Evolutionary conservation across 2,797 vertebrate genomes (phyloP), one percentile per base, ranked within the genome.

Genomic region (Poeciliopsis gracilis): DNA sequence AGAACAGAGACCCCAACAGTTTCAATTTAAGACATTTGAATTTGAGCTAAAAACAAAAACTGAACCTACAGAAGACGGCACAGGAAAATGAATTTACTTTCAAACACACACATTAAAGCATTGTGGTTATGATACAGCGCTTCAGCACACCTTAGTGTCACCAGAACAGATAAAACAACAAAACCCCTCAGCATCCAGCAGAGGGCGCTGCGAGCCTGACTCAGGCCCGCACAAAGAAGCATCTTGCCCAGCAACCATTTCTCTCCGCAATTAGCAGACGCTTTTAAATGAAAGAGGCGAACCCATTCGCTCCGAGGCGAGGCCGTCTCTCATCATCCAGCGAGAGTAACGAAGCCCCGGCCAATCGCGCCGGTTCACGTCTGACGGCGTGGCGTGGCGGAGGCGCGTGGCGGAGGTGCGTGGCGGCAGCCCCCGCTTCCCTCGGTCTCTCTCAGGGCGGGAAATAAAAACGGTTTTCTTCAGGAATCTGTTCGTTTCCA

Each of bases 231-330:
- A n/a, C 30, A 75, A 6, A 46, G 73, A 63, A 38, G 30, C 85
- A 55, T 89, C 89, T 88, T 92, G 92, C 92, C 92, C 88, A 86
- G 90, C 90, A 92, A 94, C 92, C 36, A 82, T 73, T 81, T 78
- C 71, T 78, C 71, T 83, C 78, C 84, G 89, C 81, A 80, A 25
- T 88, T 72, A 87, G 81, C 76, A 69, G 45, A 83, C 79, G 82
- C 89, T 80, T 77, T 73, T 85, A 59, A 80, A 81, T 82, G 66
- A 88, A 76, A 83, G 63, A 47, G 81, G 72, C 77, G 4, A 88
- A 84, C 41, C 78, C 86, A 82, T 77, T 84, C 45, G 84, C 83
- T 89, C 72, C 1, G 72, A 84, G 79, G 61, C 80, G 51, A 81
- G 84, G 72, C 15, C 77, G 67, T 45, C 80, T 75, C 67, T 85